Evolutionary conservation across 1,140 invertebrate genomes (phyloP).

Genomic region (Drosophila lowei): DNA sequence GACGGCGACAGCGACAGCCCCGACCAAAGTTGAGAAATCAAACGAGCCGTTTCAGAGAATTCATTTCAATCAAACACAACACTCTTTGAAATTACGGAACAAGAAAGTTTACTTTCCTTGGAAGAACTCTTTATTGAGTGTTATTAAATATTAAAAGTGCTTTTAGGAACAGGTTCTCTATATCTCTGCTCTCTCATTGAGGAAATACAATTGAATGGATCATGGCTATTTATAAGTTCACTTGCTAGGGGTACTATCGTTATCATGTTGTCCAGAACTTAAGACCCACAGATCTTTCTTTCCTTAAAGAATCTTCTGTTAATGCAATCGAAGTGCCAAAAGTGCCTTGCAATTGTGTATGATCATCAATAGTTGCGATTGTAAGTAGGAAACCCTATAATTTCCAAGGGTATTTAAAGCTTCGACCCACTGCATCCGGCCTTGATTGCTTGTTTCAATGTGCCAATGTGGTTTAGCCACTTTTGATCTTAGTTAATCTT

Average conservation of each 20-base stretch:
- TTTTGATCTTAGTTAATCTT: constrained; percentile 16
- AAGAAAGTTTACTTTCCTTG: too few relatives aligned
- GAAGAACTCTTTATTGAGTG: too few relatives aligned
- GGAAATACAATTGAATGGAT: neutral
- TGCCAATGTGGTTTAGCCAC: constrained; percentile 9
- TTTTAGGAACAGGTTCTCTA: too few relatives aligned
- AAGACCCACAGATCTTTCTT: too few relatives aligned
- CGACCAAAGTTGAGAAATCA: constrained; percentile 13
- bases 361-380: too few relatives aligned
- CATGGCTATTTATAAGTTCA: too few relatives aligned
- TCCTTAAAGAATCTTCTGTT: too few relatives aligned
- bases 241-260: too few relatives aligned
- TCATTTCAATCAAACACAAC: constrained; percentile 15
- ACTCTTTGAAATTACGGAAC: neutral
- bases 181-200: neutral
- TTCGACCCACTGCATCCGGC: neutral
- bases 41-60: constrained; percentile 32
- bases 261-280: too few relatives aligned
- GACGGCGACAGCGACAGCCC: neutral
- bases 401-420: neutral
- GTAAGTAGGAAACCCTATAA: neutral
- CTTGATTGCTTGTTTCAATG: neutral
- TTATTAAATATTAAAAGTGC: too few relatives aligned
- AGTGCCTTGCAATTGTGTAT: too few relatives aligned
- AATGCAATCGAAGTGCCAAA: too few relatives aligned